Base-by-base conservation (phyloP, 1,140 invertebrate species). In the Monochamus saltuarius region DNA sequence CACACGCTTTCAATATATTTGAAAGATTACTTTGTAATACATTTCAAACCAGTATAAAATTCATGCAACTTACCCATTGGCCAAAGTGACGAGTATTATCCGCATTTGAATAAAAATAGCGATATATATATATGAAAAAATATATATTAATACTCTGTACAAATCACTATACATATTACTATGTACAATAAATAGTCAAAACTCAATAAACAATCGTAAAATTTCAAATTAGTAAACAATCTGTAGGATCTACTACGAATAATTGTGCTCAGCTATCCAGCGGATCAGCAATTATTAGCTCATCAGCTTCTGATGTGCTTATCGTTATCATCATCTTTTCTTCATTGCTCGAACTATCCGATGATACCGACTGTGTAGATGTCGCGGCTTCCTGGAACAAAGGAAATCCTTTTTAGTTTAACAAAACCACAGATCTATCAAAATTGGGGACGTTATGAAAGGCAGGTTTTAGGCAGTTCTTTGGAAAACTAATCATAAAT, bases 321-420 rank as follows among this genome's bases (percentile, higher is more conserved):
- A 84, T 77, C 11, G 83, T 80, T 47, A 88, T 87, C 77, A 88
- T 86, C 73, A 87, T 87, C 72, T 87, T 86, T 57, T 87, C 85
- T 69, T 85, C 85, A 29, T 79, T 82, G 57, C 82, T 85, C 29
- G 81, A 85, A 66, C 80, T 82, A 54, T 84, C 83, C 7, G 82
- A 83, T 1, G 83, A 84, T 2, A 81, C 82, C 63, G 83, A 82
- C 61, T 84, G 81, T n/a, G 78, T 87, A 52, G 77, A 87, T 64
- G 77, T 85, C 66, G 77, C 84, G 72, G 78, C 85, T 79, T 82
- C 79, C 83, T 82, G 42, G 65, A 78, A 69, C 60, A 66, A 66
- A 66, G 54, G 55, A 52, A 38, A 46, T 43, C 29, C 19, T 45
- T 49, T 11, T 19, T 50, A 49, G 4, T 4, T 1, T 34, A 9